Evolutionary conservation across 2,797 vertebrate species (phyloP).

Genomic region (Bryconaethiops microstoma): DNA sequence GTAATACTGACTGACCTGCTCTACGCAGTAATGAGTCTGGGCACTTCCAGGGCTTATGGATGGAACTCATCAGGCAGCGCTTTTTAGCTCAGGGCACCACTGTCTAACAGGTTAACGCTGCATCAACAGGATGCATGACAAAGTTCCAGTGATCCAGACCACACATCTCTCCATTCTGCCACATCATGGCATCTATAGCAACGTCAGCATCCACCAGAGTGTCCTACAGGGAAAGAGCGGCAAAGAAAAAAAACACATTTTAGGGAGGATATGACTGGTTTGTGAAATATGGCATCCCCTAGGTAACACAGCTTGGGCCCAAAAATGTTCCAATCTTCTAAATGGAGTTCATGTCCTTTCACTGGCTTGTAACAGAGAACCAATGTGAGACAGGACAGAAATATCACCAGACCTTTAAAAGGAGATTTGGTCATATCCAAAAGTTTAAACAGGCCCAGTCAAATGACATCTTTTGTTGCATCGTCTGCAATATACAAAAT

Average conservation of each 20-base stretch:
- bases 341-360: not conserved
- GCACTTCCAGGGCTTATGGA: conserved; percentile 5
- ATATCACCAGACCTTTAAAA: too few relatives aligned
- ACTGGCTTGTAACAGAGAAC: too few relatives aligned
- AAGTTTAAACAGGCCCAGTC: too few relatives aligned
- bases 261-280: too few relatives aligned
- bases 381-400: too few relatives aligned
- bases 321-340: not conserved
- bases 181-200: conserved; percentile 80
- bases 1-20: not conserved
- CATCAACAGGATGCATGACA: conserved; percentile 78
- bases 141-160: conserved; percentile 82
- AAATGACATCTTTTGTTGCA: too few relatives aligned
- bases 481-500: too few relatives aligned
- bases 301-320: not conserved
- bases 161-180: conserved; percentile 81
- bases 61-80: not conserved
- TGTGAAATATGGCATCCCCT: not conserved
- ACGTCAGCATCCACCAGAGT: conserved; percentile 74
- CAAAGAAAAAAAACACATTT: not conserved
- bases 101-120: conserved; percentile 51
- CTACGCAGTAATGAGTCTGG: not conserved
- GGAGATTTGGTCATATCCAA: too few relatives aligned
- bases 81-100: conserved; percentile 6
- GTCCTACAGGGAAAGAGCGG: not conserved